Conservation (phyloP, 2,888 invertebrate genomes). For the Matsumyia berberina region DNA sequence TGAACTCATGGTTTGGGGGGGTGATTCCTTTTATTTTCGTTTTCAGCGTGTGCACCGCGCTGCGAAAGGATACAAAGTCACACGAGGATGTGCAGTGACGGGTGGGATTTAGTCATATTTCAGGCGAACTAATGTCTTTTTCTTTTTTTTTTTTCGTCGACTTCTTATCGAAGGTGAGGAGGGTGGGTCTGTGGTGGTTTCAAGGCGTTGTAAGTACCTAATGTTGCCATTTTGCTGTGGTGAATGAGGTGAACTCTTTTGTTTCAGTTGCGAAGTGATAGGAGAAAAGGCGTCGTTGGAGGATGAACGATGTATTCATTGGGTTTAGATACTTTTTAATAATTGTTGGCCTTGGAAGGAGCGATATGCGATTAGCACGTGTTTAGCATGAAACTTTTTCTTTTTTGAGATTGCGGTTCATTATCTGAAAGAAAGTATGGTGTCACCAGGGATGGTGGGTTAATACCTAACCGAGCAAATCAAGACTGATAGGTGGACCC, state of each 20-base stretch:
- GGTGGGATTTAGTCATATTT: slow-evolving; percentile 54
- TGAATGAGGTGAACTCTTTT: slow-evolving; percentile 33
- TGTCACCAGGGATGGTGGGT: no score
- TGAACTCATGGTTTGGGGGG: slow-evolving; percentile 14
- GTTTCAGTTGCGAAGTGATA: slow-evolving; percentile 8
- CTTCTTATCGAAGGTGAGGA: slow-evolving; percentile 37
- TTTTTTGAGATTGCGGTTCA: no score
- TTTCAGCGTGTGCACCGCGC: background rate
- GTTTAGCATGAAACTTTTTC: no score
- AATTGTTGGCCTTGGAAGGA: no score
- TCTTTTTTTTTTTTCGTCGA: slow-evolving; percentile 14
- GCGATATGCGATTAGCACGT: no score
- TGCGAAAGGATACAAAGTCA: slow-evolving; percentile 37
- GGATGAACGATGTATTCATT: no score
- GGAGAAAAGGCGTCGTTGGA: no score
- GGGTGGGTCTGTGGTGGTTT: background rate
- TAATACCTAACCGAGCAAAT: no score
- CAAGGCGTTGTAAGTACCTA: slow-evolving; percentile 25
- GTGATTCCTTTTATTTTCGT: slow-evolving; percentile 16
- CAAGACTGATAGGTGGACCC: no score
- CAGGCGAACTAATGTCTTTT: slow-evolving; percentile 55
- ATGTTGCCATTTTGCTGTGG: slow-evolving; percentile 20
- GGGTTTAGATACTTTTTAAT: no score
- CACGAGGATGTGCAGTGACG: slow-evolving; percentile 22
- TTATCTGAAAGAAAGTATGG: no score